Conservation (phyloP, 2,888 invertebrate species). For the Hololepta plana region DNA sequence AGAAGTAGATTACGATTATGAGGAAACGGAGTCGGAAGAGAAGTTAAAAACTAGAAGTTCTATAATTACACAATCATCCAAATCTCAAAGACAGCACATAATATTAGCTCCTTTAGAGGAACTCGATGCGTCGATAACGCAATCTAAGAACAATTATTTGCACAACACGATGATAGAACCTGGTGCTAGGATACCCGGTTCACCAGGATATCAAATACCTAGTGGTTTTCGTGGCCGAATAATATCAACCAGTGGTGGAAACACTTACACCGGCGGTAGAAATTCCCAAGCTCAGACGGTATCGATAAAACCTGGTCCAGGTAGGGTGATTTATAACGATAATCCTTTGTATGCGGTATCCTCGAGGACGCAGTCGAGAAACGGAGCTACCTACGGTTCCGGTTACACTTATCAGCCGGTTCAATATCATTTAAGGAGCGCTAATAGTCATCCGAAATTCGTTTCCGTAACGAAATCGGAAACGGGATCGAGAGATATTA, state of each 20-base stretch:
- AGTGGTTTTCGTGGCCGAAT: conserved; percentile 49
- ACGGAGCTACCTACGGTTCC: conserved; percentile 20
- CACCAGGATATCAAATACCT: conserved; percentile 47
- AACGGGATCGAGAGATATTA: conserved; percentile 39
- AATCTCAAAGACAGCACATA: conserved; percentile 46
- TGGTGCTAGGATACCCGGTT: conserved; percentile 47
- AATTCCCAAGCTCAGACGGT: conserved; percentile 52
- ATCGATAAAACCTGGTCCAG: conserved; percentile 22
- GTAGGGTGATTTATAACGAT: conserved; percentile 18
- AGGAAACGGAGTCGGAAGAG: conserved; percentile 32
- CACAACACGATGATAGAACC: too few relatives aligned
- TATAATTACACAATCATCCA: too few relatives aligned
- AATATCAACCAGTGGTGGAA: conserved; percentile 38
- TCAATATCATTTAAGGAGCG: conserved; percentile 20
- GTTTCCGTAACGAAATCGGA: conserved; percentile 67
- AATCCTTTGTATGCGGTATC: conserved; percentile 21
- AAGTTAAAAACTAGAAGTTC: too few relatives aligned
- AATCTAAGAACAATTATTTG: too few relatives aligned
- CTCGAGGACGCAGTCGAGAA: conserved; percentile 18
- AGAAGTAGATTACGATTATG: conserved; percentile 28
- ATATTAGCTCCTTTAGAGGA: conserved; percentile 37
- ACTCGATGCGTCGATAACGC: conserved; percentile 39
- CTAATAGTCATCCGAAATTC: conserved; percentile 43
- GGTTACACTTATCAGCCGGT: conserved; percentile 22
- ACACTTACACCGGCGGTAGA: conserved; percentile 38